Percentiles rank a stretch among this genome's conserved stretches.
phyloP scores from a whole-genome alignment of 2,113 vertebrate genomes.

The Halichoeres trimaculatus region DNA sequence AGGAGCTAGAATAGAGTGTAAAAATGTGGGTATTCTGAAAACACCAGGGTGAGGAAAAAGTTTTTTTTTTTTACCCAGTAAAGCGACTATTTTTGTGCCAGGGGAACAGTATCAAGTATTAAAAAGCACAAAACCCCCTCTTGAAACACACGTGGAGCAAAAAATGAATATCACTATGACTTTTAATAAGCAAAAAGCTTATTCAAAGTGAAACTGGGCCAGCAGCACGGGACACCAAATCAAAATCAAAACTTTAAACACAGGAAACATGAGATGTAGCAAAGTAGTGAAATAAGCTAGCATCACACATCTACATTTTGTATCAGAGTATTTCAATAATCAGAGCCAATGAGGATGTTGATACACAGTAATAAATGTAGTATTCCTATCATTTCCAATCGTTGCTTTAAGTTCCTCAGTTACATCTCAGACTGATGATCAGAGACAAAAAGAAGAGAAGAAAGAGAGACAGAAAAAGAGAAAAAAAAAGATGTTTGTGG shows the following conservation, averaged over 20 bases:
- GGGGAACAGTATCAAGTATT: too few relatives aligned
- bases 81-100: too few relatives aligned
- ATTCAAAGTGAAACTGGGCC: background rate
- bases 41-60: too few relatives aligned
- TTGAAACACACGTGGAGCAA: background rate
- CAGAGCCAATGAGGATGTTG: background rate
- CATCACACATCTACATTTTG: background rate
- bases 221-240: background rate
- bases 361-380: too few relatives aligned
- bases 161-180: too few relatives aligned
- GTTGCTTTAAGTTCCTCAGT: background rate
- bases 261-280: background rate
- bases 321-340: background rate
- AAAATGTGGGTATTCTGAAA: too few relatives aligned
- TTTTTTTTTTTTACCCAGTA: too few relatives aligned
- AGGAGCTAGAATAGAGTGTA: too few relatives aligned
- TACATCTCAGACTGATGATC: slow-evolving; percentile 6
- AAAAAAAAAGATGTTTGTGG: background rate
- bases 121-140: background rate
- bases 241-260: background rate
- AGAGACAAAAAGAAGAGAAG: background rate
- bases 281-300: background rate
- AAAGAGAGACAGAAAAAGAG: background rate
- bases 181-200: too few relatives aligned
- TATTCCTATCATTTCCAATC: background rate